Evolutionary conservation across 2,113 vertebrate genomes (phyloP), one percentile per base, ranked within the genome.

Genomic region (Dipodomys ordii): DNA sequence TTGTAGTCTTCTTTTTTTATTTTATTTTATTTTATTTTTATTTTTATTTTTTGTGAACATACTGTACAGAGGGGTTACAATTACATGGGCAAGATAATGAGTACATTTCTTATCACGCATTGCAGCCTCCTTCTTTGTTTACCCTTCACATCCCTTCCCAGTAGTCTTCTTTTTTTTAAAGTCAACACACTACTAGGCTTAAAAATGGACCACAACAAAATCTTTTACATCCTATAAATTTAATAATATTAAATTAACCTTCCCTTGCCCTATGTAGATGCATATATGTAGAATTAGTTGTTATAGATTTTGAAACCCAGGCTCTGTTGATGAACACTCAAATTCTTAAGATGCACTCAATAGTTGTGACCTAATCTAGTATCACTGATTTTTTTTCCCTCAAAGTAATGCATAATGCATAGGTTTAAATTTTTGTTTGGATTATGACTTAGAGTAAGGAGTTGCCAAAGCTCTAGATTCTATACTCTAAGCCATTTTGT

Each of bases 151-250:
- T 39, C 35, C 35, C 35, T 39, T 39, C 35, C 35, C 4, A 39
- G 39, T 60, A 65, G 16, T 60, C 81, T 49, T 57, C 74, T 93
- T 64, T 5, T 87, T 72, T 93, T 39, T 53, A 93, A 88, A 60
- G 57, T 39, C 25, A 65, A 28, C 87, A 28, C 23, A 72, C 65
- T 74, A 53, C 57, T 69, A 74, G 10, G 2, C 71, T 96, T 95
- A 92, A 88, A 88, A 93, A 65, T 49, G 60, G 76, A 12, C 62
- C 67, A 84, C 67, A 68, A 76, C 77, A 49, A 89, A 94, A n/a
- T 20, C 35, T 89, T 93, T 46, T 87, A 93, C 95, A 86, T 96
- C 67, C 30, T 49, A 11, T n/a, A 88, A 95, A 73, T 22, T 39
- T 86, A 83, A 73, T 96, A 57, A 90, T 94, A 96, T 90, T 94